Evolutionary conservation across 2,797 vertebrate genomes (phyloP).

Genomic region (Paguma larvata): DNA sequence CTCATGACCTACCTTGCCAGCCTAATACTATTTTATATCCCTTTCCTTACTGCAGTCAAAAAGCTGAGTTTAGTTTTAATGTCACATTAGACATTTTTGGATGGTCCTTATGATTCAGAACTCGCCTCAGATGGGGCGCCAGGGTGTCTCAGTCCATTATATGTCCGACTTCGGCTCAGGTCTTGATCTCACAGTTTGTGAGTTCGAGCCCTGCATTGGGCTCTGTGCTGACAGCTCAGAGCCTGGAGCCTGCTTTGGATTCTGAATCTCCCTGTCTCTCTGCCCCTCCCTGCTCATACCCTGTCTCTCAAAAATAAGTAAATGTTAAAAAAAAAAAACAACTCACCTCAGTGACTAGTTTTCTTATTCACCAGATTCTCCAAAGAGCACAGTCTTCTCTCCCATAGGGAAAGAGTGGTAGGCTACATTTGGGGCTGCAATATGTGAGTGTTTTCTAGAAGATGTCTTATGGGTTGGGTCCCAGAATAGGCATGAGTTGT

Average conservation of each 20-base stretch:
- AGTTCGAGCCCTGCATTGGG: too few relatives aligned
- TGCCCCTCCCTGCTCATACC: too few relatives aligned
- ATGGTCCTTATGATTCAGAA: conserved; percentile 28
- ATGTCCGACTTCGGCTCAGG: too few relatives aligned
- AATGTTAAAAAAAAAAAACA: not conserved
- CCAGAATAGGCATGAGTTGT: not conserved
- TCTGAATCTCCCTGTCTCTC: too few relatives aligned
- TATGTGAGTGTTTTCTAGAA: not conserved
- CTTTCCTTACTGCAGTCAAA: conserved; percentile 27
- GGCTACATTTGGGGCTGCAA: not conserved
- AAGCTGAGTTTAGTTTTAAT: conserved; percentile 16
- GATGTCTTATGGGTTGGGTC: not conserved
- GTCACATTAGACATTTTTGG: conserved; percentile 8
- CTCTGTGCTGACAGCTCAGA: too few relatives aligned
- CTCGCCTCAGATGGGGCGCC: not conserved
- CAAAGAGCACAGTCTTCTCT: not conserved
- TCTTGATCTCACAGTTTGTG: too few relatives aligned
- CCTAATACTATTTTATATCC: not conserved
- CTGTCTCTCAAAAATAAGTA: too few relatives aligned
- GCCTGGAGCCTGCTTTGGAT: too few relatives aligned
- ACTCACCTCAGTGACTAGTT: not conserved
- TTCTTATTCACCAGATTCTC: conserved; percentile 31
- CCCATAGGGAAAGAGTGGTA: not conserved
- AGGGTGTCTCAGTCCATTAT: too few relatives aligned
- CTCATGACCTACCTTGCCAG: conserved; percentile 1